Evolutionary conservation across 2,113 vertebrate species (phyloP).

Genomic region (Ictidomys tridecemlineatus): DNA sequence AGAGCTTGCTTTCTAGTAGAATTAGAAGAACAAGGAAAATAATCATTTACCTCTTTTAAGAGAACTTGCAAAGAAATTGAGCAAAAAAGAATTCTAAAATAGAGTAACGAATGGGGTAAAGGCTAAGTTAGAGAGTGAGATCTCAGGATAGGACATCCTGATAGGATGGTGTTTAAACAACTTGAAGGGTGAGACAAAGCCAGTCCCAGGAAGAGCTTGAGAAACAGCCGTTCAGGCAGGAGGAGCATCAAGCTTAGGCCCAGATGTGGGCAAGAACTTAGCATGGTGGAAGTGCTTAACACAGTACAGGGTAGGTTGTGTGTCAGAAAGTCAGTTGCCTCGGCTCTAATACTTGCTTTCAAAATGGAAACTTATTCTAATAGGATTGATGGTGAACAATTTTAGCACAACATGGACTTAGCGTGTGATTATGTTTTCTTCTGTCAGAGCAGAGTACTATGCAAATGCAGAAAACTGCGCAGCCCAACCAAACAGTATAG

Average conservation of each 20-base stretch:
- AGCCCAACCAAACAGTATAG: not conserved
- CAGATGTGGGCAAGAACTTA: not conserved
- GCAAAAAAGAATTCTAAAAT: not conserved
- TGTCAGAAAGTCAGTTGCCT: not conserved
- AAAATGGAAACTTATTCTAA: slow-evolving; percentile 20
- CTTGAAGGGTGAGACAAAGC: not conserved
- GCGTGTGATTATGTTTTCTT: not conserved
- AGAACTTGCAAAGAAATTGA: not conserved
- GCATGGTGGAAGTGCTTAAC: not conserved
- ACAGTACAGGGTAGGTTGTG: too few species aligned
- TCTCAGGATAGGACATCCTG: not conserved
- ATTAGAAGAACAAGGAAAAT: not conserved
- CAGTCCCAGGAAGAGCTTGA: not conserved
- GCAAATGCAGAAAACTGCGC: not conserved
- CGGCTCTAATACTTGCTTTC: not conserved
- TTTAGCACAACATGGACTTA: slow-evolving; percentile 38
- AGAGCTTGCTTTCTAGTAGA: not conserved
- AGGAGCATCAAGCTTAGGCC: not conserved
- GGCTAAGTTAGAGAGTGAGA: not conserved
- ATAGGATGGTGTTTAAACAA: not conserved
- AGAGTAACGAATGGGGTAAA: not conserved
- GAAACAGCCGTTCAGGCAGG: not conserved
- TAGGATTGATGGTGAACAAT: not conserved
- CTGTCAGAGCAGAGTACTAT: not conserved
- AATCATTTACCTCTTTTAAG: slow-evolving; percentile 20